Evolutionary conservation across 2,113 vertebrate genomes (phyloP), one percentile per base, ranked within the genome.

Genomic region (Pelobates fuscus): DNA sequence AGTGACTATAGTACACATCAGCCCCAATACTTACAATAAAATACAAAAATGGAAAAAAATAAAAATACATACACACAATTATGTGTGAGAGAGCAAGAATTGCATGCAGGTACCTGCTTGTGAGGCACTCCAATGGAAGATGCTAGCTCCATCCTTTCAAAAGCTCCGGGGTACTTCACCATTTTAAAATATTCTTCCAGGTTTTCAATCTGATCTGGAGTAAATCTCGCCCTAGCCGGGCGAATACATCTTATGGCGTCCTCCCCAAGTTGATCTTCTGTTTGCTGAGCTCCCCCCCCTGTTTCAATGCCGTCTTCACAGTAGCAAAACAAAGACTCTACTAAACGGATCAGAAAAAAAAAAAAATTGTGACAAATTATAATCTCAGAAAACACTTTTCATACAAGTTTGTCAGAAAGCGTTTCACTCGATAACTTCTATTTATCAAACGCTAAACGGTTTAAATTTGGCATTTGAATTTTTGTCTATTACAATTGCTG

Each of bases 151-250:
- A 84, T 79, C n/a, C 90, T 81, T 77, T 94, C 91, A 0, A 84
- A 82, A 0, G 87, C 83, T 0, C 92, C 89, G 80, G 94, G 79
- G 77, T 95, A 95, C 66, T 88, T 91, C 43, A 92, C 88, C 6
- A 88, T 88, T 79, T 64, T 84, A 83, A 96, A 95, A 62, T 89
- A 90, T 26, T 89, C 91, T 44, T 95, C 92, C 78, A 95, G 82
- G 0, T 82, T 89, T 76, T 78, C 78, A 65, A 94, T 85, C 84
- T 95, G 93, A 10, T 91, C 88, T 0, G 84, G 68, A 2, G 84
- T 93, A 82, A 95, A 95, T 71, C 93, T 92, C 0, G 92, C 93
- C 61, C 93, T 85, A 2, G 86, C 78, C 0, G 91, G 79, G 15
- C 92, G 88, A 1, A 60, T 55, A 65, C 67, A 14, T 46, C 49